These are phyloP conservation scores for Theropithecus gelada DNA, from an alignment of 2,113 vertebrate species.

Conservation along the genomic window DNA sequence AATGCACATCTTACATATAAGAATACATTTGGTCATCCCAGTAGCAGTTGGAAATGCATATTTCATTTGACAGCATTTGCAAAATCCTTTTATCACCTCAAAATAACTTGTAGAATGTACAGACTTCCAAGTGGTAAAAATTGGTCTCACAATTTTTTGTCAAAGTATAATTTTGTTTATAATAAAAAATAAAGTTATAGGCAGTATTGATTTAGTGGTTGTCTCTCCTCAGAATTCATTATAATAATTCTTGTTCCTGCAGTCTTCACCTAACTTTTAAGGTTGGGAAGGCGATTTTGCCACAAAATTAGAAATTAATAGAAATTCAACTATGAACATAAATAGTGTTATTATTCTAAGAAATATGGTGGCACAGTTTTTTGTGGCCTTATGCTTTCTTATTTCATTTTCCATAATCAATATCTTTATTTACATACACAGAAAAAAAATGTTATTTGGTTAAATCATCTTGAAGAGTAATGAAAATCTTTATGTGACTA, in stretches of 20 bases:
- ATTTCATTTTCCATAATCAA: background rate
- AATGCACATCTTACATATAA: conserved; percentile 13
- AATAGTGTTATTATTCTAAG: background rate
- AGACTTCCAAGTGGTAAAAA: conserved; percentile 68
- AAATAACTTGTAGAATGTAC: conserved; percentile 63
- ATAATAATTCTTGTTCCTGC: background rate
- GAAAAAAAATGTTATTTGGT: conserved; percentile 33
- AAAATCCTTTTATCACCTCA: conserved; percentile 70
- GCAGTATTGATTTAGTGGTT: background rate
- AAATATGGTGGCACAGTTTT: background rate
- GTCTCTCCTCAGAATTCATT: background rate
- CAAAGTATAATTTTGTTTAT: conserved; percentile 36
- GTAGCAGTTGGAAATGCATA: conserved; percentile 73
- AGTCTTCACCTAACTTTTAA: background rate
- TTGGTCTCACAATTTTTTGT: conserved; percentile 41
- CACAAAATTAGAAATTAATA: background rate
- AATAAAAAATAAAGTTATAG: conserved; percentile 35
- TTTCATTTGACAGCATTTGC: conserved; percentile 74
- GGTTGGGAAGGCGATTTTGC: background rate
- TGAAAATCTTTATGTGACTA: background rate
- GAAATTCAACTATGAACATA: background rate
- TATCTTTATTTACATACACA: background rate
- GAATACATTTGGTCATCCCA: conserved; percentile 64
- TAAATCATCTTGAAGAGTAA: conserved; percentile 27
- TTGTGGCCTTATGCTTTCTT: background rate